These are phyloP conservation scores for Drosophila paramelanica DNA, from an alignment of 2,888 invertebrate genomes.

Conservation along the genomic window DNA sequence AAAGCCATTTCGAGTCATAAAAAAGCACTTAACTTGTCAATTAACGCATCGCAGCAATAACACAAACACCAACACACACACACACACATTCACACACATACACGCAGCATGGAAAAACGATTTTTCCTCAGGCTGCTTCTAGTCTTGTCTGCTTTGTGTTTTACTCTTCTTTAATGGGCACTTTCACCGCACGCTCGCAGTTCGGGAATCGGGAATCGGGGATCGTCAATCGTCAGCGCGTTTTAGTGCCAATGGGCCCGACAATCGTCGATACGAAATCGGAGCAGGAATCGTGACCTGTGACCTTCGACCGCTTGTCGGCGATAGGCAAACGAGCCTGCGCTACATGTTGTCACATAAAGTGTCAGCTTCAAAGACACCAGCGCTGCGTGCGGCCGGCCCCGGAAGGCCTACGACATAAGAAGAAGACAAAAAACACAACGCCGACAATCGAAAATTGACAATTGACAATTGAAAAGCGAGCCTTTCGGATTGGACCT, in stretches of 20 bases:
- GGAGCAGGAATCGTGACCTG: constrained; percentile 45
- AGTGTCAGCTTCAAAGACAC: constrained; percentile 71
- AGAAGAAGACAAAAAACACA: background rate
- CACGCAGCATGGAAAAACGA: constrained; percentile 27
- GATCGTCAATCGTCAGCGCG: constrained; percentile 66
- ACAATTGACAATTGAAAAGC: constrained; percentile 27
- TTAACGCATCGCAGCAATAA: constrained; percentile 65
- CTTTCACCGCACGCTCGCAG: constrained; percentile 34
- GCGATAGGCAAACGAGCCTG: constrained; percentile 35
- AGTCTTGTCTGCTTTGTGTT: constrained; percentile 7
- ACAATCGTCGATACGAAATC: constrained; percentile 15
- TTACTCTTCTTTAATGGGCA: constrained; percentile 41
- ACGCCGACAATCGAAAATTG: constrained; percentile 4
- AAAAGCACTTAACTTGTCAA: constrained; percentile 81
- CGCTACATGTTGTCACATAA: constrained; percentile 76
- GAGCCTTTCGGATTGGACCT: constrained; percentile 31
- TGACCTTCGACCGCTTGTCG: constrained; percentile 52
- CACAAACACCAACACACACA: constrained; percentile 19
- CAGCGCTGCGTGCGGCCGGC: constrained; percentile 67
- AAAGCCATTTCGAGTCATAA: constrained; percentile 80
- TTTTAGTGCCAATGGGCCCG: constrained; percentile 49
- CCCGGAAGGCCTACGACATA: constrained; percentile 21
- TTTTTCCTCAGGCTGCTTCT: constrained; percentile 38
- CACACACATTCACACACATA: constrained; percentile 4
- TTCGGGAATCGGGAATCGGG: background rate